phyloP scores from a whole-genome alignment of 2,113 vertebrate species.

The Cottus gobio region DNA sequence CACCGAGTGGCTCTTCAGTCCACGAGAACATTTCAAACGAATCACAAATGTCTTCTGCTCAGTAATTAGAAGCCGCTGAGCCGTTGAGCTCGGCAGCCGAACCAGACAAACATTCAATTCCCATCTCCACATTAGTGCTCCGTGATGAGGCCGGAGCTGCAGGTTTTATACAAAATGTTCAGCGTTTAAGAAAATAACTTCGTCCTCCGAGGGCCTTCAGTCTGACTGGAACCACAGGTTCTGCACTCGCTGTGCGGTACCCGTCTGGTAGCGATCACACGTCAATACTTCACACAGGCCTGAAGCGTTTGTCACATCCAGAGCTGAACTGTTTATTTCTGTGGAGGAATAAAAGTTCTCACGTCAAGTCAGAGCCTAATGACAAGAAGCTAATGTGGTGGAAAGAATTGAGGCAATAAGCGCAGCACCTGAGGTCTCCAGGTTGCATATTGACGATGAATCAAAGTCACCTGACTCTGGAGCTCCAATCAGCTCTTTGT shows the following conservation, averaged over 20 bases:
- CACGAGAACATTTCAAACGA: not conserved
- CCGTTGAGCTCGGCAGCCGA: conserved; percentile 8
- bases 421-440: not conserved
- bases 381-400: not conserved
- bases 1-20: not conserved
- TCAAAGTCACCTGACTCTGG: not conserved
- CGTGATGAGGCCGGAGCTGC: conserved; percentile 6
- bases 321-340: not conserved
- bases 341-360: not conserved
- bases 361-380: not conserved
- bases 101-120: conserved; percentile 2
- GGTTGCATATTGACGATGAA: not conserved
- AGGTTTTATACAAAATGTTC: not conserved
- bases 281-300: not conserved
- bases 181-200: not conserved
- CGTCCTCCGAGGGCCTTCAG: not conserved
- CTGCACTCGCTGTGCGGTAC: not conserved
- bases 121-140: not conserved
- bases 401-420: not conserved
- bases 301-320: not conserved
- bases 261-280: not conserved
- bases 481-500: not conserved
- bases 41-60: not conserved
- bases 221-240: not conserved
- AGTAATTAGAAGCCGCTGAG: not conserved